Evolutionary conservation across 2,797 vertebrate species (phyloP).

Genomic region (Pyrocephalus nanus): DNA sequence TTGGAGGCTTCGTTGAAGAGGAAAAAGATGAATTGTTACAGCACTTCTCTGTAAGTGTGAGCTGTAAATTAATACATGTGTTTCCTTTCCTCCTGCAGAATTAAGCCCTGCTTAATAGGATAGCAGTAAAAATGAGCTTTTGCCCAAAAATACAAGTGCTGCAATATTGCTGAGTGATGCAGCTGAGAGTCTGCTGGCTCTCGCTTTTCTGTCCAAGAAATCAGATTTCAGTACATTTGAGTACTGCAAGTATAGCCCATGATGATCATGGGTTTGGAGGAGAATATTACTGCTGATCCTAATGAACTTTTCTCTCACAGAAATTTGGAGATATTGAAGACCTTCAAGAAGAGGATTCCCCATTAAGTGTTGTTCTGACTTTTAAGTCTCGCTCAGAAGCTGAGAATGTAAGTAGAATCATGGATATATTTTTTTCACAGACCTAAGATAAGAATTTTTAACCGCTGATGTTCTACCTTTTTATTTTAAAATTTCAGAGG

Average conservation of each 20-base stretch:
- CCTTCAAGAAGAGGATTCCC: slow-evolving; percentile 86
- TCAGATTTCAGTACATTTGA: background rate
- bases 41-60: slow-evolving; percentile 90
- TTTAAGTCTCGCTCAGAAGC: slow-evolving; percentile 89
- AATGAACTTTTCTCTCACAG: slow-evolving; percentile 48
- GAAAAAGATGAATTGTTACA: slow-evolving; percentile 94
- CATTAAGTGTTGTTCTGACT: slow-evolving; percentile 85
- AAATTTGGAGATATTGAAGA: slow-evolving; percentile 92
- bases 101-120: background rate
- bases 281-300: background rate
- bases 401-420: slow-evolving; percentile 83
- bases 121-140: background rate
- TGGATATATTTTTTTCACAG: background rate
- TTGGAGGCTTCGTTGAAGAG: slow-evolving; percentile 87
- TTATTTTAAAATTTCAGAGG: background rate
- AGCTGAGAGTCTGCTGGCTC: background rate
- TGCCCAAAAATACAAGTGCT: background rate
- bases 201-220: background rate
- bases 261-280: rapidly evolving
- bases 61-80: rapidly evolving
- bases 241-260: background rate
- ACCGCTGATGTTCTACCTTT: background rate
- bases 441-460: background rate
- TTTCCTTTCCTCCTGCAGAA: background rate
- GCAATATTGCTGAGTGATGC: background rate